Base-by-base conservation (phyloP, 2,888 invertebrate species). In the Blomia tropicalis region DNA sequence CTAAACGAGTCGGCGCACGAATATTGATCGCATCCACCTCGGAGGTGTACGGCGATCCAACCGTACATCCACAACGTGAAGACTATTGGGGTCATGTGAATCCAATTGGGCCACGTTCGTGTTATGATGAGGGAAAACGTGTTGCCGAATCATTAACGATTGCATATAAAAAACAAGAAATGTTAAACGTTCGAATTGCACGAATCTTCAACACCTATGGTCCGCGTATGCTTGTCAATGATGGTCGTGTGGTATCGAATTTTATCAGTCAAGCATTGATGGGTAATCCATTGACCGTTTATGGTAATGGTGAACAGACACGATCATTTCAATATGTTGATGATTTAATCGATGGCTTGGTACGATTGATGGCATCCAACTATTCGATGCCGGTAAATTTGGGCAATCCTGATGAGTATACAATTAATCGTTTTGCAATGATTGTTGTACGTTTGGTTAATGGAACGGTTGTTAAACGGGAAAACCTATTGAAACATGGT, bases 11-110 rank as follows among this genome's bases (percentile, higher is more conserved):
- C 43, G 85, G 89, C 70, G 95, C 93, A 5, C 84, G 83, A 72
- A 83, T 96, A 60, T 77, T 96, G 65, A 87, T 99, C 72, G 96
- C 98, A 11, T 96, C 95, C 70, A 98, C 96, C 1, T 96, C 95
- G 0, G 98, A 98, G 76, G 91, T 98, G 0, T 99, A 98, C 73
- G 98, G 98, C 11, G 96, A 99, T 77, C 98, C 98, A 0, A 87
- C 89, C 74, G 88, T 89, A 17, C 98, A 98, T 78, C 98, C 98
- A 0, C 98, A 98, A 73, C 84, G 86, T 0, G 98, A 99, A 77
- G 85, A 87, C 0, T 96, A 96, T 72, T 98, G 96, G 95, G 98
- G 98, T 0, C 88, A 98, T 75, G 98, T 98, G 0, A 99, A 98
- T 79, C 95, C 96, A 5, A 95, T 98, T 70, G 89, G 85, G 82